phyloP scores from a whole-genome alignment of 2,797 vertebrate genomes.

The Danio kyathit region DNA sequence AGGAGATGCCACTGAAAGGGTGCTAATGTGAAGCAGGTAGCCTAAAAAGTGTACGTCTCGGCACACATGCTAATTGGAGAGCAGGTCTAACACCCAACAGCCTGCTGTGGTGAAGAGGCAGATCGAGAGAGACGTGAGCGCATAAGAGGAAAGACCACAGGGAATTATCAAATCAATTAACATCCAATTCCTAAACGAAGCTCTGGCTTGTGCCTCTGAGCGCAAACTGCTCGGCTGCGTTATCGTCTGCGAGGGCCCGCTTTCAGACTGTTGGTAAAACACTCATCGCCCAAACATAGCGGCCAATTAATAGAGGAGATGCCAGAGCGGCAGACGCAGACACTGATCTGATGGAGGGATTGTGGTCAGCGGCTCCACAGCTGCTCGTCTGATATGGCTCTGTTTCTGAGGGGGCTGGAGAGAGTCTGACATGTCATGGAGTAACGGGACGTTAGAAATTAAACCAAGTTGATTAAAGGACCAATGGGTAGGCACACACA shows the following conservation, averaged over 20 bases:
- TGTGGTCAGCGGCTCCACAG: neutral
- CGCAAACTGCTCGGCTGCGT: slow-evolving; percentile 85
- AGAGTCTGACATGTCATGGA: neutral
- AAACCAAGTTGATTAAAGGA: neutral
- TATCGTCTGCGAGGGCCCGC: slow-evolving; percentile 84
- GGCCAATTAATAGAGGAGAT: slow-evolving; percentile 57
- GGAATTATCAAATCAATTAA: slow-evolving; percentile 97
- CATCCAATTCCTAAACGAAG: slow-evolving; percentile 85
- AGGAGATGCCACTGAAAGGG: neutral
- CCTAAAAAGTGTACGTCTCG: slow-evolving; percentile 39
- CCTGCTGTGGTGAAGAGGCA: slow-evolving; percentile 53
- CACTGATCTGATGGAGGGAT: slow-evolving; percentile 45
- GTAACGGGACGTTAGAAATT: neutral
- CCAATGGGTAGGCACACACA: neutral
- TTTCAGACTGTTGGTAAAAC: slow-evolving; percentile 66
- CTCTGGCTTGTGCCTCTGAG: slow-evolving; percentile 86
- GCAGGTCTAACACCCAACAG: slow-evolving; percentile 62
- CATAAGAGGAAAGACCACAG: slow-evolving; percentile 76
- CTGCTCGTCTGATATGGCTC: neutral
- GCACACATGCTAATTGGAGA: slow-evolving; percentile 63
- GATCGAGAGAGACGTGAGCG: slow-evolving; percentile 62
- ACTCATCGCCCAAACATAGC: slow-evolving; percentile 45
- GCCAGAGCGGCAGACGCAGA: neutral
- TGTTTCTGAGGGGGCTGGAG: neutral
- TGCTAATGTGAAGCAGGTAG: slow-evolving; percentile 56